phyloP scores from a whole-genome alignment of 2,888 invertebrate genomes.

The Pseudolycoriella hygida region DNA sequence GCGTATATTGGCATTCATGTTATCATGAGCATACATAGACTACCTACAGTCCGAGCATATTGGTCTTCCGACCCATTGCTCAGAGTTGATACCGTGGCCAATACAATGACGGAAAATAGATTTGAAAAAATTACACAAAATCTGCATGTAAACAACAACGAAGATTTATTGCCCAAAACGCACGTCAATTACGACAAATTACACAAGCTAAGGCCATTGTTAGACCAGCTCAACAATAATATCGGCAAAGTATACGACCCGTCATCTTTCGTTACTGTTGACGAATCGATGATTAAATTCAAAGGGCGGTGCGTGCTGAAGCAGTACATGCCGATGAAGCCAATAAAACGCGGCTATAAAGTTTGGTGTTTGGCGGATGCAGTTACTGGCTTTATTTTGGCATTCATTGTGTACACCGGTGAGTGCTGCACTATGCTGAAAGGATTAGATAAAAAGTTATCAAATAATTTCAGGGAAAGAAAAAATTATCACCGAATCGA shows the following conservation, averaged over 20 bases:
- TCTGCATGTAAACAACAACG: neutral
- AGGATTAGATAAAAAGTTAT: too few relatives aligned
- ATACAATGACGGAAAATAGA: neutral
- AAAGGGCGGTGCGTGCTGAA: neutral
- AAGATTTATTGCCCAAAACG: neutral
- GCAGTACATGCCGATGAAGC: neutral
- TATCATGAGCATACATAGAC: neutral
- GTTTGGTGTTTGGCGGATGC: neutral
- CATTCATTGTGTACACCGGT: neutral
- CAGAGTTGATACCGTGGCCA: neutral
- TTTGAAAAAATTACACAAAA: neutral
- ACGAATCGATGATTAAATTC: neutral
- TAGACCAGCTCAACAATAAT: neutral
- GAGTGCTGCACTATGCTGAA: too few relatives aligned
- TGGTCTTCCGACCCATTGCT: neutral
- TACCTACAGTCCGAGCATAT: neutral
- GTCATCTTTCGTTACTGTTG: neutral
- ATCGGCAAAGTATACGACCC: neutral
- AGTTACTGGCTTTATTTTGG: neutral
- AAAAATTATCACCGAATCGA: too few relatives aligned
- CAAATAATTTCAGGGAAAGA: neutral
- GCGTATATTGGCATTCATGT: neutral
- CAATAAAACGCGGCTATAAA: neutral
- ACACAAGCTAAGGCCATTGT: neutral
- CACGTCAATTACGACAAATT: neutral